Evolutionary conservation across 2,113 vertebrate species (phyloP), one percentile per base, ranked within the genome.

Genomic region (Suricata suricatta): DNA sequence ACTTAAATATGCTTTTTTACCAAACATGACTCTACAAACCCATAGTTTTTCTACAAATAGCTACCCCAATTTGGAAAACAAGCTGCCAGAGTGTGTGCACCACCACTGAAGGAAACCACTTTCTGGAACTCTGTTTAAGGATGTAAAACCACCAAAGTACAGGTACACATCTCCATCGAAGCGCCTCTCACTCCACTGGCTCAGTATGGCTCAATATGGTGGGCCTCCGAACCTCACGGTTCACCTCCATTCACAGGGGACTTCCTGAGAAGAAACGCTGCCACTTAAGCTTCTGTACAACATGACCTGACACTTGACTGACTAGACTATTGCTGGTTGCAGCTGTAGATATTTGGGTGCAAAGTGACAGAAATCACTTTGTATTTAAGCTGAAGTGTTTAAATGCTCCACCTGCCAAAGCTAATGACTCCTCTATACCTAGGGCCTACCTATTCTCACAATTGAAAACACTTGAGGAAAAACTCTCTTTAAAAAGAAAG

Each of bases 351-450:
- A 60, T 92, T 91, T 92, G 81, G 15, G 50, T 90, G 97, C 85
- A 91, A 94, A 95, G 84, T 25, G 69, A 94, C 93, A 90, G 38
- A 94, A 97, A 91, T n/a, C 93, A 82, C 90, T 95, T 92, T 41
- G 81, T 79, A 7, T 47, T 77, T 31, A 72, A 3, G 38, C 71
- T 79, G 44, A 90, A 95, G 80, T 94, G 84, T 93, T 97, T 93
- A 90, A 95, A 88, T 88, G 86, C 85, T 85, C 95, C 77, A 66
- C 19, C 44, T 21, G 13, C 77, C 94, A 88, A 93, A 91, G 88
- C 71, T 90, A 29, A 87, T 23, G 35, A 47, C 44, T 95, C 95
- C 54, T 66, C 88, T 90, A 15, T 66, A 85, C 9, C 80, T 31
- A 29, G 27, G 19, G 41, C 50, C 33, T 68, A 88, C n/a, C 47